Evolutionary conservation across 2,113 vertebrate species (phyloP), one percentile per base, ranked within the genome.

Genomic region (Indri indri): DNA sequence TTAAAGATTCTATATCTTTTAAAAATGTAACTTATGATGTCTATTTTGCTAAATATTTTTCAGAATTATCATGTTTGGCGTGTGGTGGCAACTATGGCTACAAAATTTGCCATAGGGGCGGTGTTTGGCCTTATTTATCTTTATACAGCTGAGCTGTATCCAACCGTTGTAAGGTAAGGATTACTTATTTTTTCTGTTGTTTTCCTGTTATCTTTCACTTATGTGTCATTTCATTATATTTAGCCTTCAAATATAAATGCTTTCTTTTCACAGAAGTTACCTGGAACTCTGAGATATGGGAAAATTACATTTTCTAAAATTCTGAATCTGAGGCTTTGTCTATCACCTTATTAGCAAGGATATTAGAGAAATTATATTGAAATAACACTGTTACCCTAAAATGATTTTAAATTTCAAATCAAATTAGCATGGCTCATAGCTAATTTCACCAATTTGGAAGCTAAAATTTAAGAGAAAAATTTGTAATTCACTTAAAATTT

Each of bases 81-180:
- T 77, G 96, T 99, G 27, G 61, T 98, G 90, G 98, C 99, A 74
- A 98, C 98, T 71, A 99, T 99, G 99, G 99, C 92, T 22, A 99
- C 99, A 95, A 99, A 99, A 97, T 99, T 99, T 98, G 98, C 99
- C 80, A 98, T 99, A 14, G 99, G 99, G 11, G 99, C 99, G 80
- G 99, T 99, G 0, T 99, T 99, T 97, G 99, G 99, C 65, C 99
- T 99, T 45, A 99, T 99, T 96, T 99, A 99, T 97, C 98, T 99
- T 91, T 99, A 99, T 97, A 99, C 99, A 9, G 99, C 99, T 93
- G 99, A 99, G 96, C 98, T 99, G 50, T 99, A 99, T 96, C 99
- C 99, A 65, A 99, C 99, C 23, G 97, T 98, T 94, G 98, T 99
- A 98, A 99, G 99, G 99, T 99, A 96, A 98, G 98, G 88, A 18